A percentile compares a stretch with the other conserved stretches of the same genome.
Evolutionary conservation across 2,113 vertebrate genomes (phyloP).

Genomic region (Apaloderma vittatum): DNA sequence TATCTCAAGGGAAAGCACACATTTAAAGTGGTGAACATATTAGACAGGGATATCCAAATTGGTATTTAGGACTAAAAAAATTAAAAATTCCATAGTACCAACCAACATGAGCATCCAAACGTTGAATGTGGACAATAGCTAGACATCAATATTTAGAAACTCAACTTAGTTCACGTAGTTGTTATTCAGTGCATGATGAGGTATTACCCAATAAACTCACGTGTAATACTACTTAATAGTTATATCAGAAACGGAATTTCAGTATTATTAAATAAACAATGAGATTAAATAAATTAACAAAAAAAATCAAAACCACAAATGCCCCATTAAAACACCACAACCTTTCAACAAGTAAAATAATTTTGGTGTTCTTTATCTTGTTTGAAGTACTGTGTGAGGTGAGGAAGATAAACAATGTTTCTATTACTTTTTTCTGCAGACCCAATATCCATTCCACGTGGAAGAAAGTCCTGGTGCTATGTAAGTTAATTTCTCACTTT

Average conservation of each 20-base stretch:
- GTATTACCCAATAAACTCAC: neutral
- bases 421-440: neutral
- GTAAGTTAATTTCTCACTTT: slow-evolving; percentile 41
- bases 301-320: neutral
- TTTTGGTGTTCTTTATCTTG: neutral
- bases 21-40: neutral
- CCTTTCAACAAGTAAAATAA: neutral
- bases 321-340: neutral
- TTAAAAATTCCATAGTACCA: neutral
- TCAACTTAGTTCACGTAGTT: accelerated
- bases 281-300: neutral
- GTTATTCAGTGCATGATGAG: neutral
- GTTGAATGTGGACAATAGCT: neutral
- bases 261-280: neutral
- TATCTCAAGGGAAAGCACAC: neutral
- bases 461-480: neutral
- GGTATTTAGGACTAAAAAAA: neutral
- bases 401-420: neutral
- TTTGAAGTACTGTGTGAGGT: neutral
- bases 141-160: neutral
- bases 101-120: neutral
- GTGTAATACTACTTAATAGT: neutral
- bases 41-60: neutral
- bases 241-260: neutral
- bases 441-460: neutral